Evolutionary conservation across 2,113 vertebrate species (phyloP), one percentile per base, ranked within the genome.

Genomic region (Cygnus atratus): DNA sequence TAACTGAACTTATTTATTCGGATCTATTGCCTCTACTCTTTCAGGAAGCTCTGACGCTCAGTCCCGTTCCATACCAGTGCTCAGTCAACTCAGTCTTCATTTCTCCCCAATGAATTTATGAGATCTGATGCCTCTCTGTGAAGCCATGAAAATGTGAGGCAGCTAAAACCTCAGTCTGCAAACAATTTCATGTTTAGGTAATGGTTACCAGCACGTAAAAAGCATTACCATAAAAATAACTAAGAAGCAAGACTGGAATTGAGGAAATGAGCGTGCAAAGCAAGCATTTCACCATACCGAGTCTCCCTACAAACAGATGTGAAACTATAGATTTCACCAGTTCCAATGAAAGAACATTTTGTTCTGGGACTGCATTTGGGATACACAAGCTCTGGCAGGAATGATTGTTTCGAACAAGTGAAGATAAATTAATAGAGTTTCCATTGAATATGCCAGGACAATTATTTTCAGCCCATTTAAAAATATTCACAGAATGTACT

Each of bases 391-490:
- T 77, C 76, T 86, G 82, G 88, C 84, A 92, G 43, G 52, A 94
- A 88, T 72, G 67, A 92, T 44, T 94, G 75, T 75, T 89, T 91
- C 66, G 96, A 95, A 86, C 4, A 2, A 91, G 28, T 41, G 55
- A 84, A 79, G 68, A 95, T 90, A 96, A 92, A 96, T 97, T 92
- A 97, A 93, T 57, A 84, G n/a, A 83, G 46, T 95, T 94, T 93
- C 95, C 90, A 95, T 1, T 91, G 66, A 94, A 81, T 84, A 92
- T 87, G 79, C 87, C 93, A 88, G 90, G 55, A 93, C 74, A 88
- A 94, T 86, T 95, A 87, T 95, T 95, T 96, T 92, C 66, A 84
- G 82, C 66, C 24, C 0, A 1, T 79, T 67, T 79, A 92, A 94
- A 96, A 96, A 91, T 84, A 94, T 91, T 87, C 91, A 88, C 65